A percentile compares a stretch with the other conserved stretches of the same genome.
Conservation (phyloP, 2,113 vertebrate genomes). For the Synodontis membranacea region DNA sequence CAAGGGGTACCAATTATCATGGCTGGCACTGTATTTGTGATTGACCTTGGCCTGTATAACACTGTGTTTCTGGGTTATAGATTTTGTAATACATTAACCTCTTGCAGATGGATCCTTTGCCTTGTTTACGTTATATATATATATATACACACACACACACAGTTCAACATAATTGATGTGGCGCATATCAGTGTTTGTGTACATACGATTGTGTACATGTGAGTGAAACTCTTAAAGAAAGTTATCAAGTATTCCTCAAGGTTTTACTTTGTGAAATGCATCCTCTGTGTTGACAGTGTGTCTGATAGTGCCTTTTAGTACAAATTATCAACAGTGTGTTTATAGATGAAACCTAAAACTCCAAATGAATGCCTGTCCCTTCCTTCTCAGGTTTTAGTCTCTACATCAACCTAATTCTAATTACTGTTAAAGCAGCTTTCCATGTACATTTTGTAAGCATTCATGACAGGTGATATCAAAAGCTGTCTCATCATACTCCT, state of each 20-base stretch:
- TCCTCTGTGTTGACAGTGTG: not conserved
- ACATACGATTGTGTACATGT: not conserved
- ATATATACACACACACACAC: too few species aligned
- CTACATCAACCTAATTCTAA: not conserved
- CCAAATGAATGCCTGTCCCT: not conserved
- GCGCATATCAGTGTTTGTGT: not conserved
- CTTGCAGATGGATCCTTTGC: not conserved
- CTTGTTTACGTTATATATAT: not conserved
- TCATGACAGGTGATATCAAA: not conserved
- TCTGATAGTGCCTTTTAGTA: not conserved
- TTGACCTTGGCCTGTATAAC: not conserved
- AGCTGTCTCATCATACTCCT: conserved; percentile 6
- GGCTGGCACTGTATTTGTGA: too few species aligned
- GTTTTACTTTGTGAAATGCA: not conserved
- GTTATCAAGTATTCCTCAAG: not conserved
- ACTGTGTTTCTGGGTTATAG: not conserved
- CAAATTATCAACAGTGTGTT: not conserved
- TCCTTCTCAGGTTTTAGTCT: not conserved
- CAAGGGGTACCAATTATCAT: too few species aligned
- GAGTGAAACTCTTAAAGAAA: not conserved
- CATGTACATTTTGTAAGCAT: not conserved
- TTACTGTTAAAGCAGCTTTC: not conserved
- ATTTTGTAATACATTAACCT: not conserved
- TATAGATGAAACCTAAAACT: not conserved
- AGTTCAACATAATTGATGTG: not conserved